Percentiles rank a stretch among this genome's conserved stretches.
These are phyloP conservation scores for Perithous albicinctus DNA, from an alignment of 2,888 invertebrate species.

Conservation along the genomic window DNA sequence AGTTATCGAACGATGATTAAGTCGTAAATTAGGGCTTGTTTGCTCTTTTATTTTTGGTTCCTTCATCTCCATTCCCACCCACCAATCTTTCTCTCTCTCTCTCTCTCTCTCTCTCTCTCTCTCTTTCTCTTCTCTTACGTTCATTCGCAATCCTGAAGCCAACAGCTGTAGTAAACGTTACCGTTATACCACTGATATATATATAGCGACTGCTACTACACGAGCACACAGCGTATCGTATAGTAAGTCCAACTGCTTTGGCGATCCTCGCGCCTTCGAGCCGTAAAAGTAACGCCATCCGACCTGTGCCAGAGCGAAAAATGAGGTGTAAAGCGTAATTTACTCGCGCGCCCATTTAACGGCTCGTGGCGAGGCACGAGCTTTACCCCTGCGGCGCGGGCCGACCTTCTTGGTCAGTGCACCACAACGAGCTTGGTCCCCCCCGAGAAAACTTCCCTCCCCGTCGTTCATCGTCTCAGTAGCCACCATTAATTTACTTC, in stretches of 20 bases:
- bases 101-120: constrained; percentile 14
- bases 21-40: constrained; percentile 72
- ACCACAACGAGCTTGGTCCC: constrained; percentile 22
- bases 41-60: constrained; percentile 53
- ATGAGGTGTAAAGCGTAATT: constrained; percentile 71
- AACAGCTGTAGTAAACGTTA: constrained; percentile 62
- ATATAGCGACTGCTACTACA: constrained; percentile 26
- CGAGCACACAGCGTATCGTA: constrained; percentile 35
- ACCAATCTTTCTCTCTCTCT: neutral
- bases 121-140: neutral
- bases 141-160: constrained; percentile 41
- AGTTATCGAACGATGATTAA: constrained; percentile 73
- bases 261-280: constrained; percentile 58
- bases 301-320: constrained; percentile 65
- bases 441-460: constrained; percentile 31
- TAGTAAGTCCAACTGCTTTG: constrained; percentile 44
- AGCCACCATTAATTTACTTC: constrained; percentile 34
- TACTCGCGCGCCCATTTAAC: constrained; percentile 69
- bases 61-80: constrained; percentile 3
- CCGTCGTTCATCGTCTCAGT: constrained; percentile 25
- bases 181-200: constrained; percentile 12
- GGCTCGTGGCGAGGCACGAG: constrained; percentile 54
- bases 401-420: constrained; percentile 38
- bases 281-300: constrained; percentile 67
- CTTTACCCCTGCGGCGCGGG: constrained; percentile 49